A percentile compares a stretch with the other conserved stretches of the same genome.
These are phyloP conservation scores for Ptychobarbus kaznakovi DNA, from an alignment of 2,797 vertebrate species.

Conservation along the genomic window DNA sequence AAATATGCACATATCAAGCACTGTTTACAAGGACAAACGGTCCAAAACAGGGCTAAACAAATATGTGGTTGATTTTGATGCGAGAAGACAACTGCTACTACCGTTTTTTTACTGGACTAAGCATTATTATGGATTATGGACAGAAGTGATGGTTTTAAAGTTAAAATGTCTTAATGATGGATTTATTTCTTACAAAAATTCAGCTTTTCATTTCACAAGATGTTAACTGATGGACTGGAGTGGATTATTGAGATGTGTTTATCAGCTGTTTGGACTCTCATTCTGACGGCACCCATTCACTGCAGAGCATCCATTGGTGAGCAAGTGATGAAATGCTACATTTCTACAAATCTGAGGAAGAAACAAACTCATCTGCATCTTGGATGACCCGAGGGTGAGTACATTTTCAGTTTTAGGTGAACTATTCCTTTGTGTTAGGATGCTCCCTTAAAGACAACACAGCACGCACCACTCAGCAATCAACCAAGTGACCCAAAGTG, in stretches of 20 bases:
- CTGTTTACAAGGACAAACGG: background rate
- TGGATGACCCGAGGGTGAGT: background rate
- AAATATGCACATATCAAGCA: too few species aligned
- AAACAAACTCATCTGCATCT: background rate
- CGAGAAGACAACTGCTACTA: background rate
- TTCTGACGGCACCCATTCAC: conserved; percentile 1
- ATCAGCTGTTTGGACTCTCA: background rate
- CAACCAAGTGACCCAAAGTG: background rate
- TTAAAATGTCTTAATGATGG: background rate
- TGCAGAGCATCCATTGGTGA: background rate
- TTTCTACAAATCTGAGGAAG: background rate
- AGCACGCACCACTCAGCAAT: background rate
- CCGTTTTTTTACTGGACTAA: background rate
- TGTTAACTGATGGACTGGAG: background rate
- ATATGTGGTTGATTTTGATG: background rate
- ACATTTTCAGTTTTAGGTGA: background rate
- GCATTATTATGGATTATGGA: background rate
- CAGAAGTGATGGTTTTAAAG: background rate
- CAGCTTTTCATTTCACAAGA: background rate
- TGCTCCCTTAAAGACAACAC: background rate
- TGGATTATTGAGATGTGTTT: background rate
- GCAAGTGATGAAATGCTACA: background rate
- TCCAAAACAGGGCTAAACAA: background rate
- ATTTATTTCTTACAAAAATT: background rate
- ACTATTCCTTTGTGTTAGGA: background rate